Base-by-base conservation (phyloP, 2,888 invertebrate genomes). In the Hedya salicella region DNA sequence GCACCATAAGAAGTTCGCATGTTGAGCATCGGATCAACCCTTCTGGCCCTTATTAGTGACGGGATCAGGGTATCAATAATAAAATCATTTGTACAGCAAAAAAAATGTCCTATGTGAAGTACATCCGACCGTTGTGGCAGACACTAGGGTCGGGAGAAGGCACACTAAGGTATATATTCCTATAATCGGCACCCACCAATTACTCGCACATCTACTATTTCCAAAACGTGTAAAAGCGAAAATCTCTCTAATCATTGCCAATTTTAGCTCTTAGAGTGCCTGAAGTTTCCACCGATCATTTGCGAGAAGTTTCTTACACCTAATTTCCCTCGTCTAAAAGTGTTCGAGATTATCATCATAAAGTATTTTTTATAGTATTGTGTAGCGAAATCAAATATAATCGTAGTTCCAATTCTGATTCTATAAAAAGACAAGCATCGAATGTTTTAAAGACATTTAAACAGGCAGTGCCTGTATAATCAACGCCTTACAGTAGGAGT, bases 291-390 rank as follows among this genome's bases (percentile, higher is more conserved):
- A 36, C 2, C 11, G 2, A 2, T 4, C 17, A 17, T 32, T 57
- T 57, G 57, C 32, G 17, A 44, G 56, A 57, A 57, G 30, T 57
- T 32, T 46, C 46, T 46, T 44, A 25, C 0, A 30, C 32, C 5
- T 46, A 16, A 53, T 53, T 32, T 16, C 16, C 56, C 17, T 57
- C n/a, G 30, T 44, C 56, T 57, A 57, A 32, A n/a, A 14, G 16
- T 11, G 30, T 44, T 44, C 44, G 5, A n/a, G 32, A 32, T 57
- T 17, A 57, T 25, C 49, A 14, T 49, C 30, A 32, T 32, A 13
- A 19, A 48, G 16, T 50, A 32, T 32, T 32, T 3, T 14, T 40
- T 9, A 36, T 36, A 2, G 36, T n/a, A 9, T 30, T 30, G 9
- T 61, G 32, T 44, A 16, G 42, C 19, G 36, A 46, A 57, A 56